Evolutionary conservation across 2,113 vertebrate species (phyloP).

Genomic region (Pampusana beccarii): DNA sequence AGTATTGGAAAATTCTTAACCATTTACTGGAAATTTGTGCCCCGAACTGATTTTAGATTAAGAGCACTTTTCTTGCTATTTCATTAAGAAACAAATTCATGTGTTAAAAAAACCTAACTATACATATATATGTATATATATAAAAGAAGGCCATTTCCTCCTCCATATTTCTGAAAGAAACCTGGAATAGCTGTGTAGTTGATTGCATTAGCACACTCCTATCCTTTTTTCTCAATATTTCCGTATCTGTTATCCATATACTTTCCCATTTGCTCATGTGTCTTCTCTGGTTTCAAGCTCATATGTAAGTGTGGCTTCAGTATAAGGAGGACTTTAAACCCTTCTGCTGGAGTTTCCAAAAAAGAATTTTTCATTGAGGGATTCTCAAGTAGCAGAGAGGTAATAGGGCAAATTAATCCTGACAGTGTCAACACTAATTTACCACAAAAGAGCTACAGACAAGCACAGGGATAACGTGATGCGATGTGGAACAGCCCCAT

Average conservation of each 20-base stretch:
- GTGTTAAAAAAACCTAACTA: no score
- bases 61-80: neutral
- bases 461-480: no score
- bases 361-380: neutral
- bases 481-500: neutral
- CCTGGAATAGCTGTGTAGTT: no score
- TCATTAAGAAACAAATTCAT: neutral
- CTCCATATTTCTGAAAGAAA: neutral
- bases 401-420: neutral
- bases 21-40: neutral
- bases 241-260: neutral
- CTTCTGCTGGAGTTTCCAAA: neutral
- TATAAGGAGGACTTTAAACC: neutral
- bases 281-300: neutral
- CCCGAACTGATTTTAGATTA: neutral
- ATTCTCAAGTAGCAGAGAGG: neutral
- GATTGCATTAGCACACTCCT: neutral
- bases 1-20: neutral
- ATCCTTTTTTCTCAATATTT: neutral
- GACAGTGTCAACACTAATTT: neutral
- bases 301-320: neutral
- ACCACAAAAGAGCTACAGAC: rapidly evolving
- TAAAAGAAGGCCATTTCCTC: neutral
- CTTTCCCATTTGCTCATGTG: neutral
- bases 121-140: no score